Conservation (phyloP, 2,797 vertebrate species). For the Ibycter americanus region DNA sequence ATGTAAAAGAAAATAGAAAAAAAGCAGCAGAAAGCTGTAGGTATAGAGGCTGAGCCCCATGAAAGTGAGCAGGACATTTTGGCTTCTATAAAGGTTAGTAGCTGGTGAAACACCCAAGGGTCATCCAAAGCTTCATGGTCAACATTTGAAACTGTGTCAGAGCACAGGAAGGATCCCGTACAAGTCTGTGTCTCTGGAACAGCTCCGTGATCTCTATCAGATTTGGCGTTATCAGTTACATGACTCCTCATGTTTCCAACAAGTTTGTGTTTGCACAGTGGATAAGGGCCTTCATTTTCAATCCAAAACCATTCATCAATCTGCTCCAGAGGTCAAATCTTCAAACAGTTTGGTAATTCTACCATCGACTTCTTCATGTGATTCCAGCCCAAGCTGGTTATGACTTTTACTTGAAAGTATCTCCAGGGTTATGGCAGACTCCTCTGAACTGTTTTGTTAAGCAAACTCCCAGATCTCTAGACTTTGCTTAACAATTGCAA, state of each 20-base stretch:
- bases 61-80: background rate
- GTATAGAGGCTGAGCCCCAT: background rate
- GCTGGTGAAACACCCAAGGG: background rate
- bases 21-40: background rate
- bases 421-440: background rate
- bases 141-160: background rate
- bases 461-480: constrained; percentile 19
- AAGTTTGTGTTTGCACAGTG: background rate
- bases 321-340: constrained; percentile 22
- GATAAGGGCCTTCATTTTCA: background rate
- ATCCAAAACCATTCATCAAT: background rate
- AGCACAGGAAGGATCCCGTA: background rate
- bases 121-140: background rate
- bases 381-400: background rate
- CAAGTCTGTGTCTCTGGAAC: background rate
- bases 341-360: constrained; percentile 17
- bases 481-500: constrained; percentile 60
- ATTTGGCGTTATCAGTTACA: background rate
- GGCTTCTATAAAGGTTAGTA: background rate
- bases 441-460: constrained; percentile 5
- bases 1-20: background rate
- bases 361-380: background rate
- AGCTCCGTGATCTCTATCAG: background rate
- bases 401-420: background rate
- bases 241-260: background rate